These are phyloP conservation scores for Anarhynchus alexandrinus DNA, from an alignment of 2,113 vertebrate genomes.

Conservation along the genomic window DNA sequence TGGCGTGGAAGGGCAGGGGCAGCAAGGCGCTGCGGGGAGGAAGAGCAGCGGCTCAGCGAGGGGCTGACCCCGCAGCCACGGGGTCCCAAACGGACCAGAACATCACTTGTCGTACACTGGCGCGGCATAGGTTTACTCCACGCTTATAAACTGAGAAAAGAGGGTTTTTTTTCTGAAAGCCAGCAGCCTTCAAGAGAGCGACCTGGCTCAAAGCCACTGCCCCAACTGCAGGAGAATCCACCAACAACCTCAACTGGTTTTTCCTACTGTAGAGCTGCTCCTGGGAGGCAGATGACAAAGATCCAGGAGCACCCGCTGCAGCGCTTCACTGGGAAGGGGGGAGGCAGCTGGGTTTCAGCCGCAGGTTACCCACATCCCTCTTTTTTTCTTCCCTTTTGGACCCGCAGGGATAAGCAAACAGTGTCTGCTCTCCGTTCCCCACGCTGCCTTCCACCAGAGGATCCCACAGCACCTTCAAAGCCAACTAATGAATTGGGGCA, in stretches of 20 bases:
- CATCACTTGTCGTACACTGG: not conserved
- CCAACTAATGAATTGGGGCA: not conserved
- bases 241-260: not conserved
- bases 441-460: not conserved
- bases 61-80: rapidly evolving
- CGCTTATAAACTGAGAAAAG: not conserved
- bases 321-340: not conserved
- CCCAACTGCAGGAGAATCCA: not conserved
- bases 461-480: not conserved
- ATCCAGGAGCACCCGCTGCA: not conserved
- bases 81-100: not conserved
- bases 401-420: not conserved
- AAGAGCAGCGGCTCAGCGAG: not conserved
- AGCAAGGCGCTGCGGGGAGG: rapidly evolving
- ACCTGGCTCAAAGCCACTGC: not conserved
- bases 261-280: not conserved
- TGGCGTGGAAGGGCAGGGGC: not conserved
- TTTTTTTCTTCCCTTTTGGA: not conserved
- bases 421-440: not conserved
- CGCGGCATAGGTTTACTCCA: not conserved
- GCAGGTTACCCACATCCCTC: not conserved
- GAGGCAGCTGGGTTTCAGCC: not conserved
- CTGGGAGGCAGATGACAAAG: not conserved
- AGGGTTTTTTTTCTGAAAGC: rapidly evolving
- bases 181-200: not conserved